Percentiles rank a stretch among this genome's conserved stretches.
Evolutionary conservation across 2,888 invertebrate genomes (phyloP).

Genomic region (Ectemnius continuus): DNA sequence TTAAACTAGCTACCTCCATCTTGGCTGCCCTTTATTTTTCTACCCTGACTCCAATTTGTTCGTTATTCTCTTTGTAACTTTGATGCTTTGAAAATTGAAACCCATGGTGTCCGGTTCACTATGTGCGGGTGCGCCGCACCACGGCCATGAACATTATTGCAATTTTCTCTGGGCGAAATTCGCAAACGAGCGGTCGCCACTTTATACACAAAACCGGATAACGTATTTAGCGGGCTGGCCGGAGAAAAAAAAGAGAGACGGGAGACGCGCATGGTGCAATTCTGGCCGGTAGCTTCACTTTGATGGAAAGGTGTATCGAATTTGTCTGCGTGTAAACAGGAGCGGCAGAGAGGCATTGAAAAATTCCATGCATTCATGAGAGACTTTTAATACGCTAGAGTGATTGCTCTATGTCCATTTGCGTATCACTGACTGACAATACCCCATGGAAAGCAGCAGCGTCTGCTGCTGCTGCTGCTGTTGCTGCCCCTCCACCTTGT

Average conservation of each 20-base stretch:
- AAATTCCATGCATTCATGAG: constrained; percentile 59
- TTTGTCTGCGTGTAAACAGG: constrained; percentile 50
- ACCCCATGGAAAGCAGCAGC: constrained; percentile 9
- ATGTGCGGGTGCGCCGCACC: constrained; percentile 3
- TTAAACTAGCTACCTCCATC: not conserved
- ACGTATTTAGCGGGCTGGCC: constrained; percentile 30
- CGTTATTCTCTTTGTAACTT: constrained; percentile 47
- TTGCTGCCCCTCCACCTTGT: constrained; percentile 5
- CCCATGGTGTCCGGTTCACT: too few relatives aligned
- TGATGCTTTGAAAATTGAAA: constrained; percentile 45
- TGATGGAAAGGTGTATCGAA: constrained; percentile 55
- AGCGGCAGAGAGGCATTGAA: constrained; percentile 26
- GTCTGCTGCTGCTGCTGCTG: too few relatives aligned
- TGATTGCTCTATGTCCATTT: constrained; percentile 41
- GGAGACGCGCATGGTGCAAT: constrained; percentile 41
- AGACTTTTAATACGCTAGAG: constrained; percentile 49
- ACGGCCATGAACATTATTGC: constrained; percentile 48
- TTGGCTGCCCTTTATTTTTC: constrained; percentile 18
- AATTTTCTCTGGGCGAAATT: constrained; percentile 29
- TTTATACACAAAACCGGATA: constrained; percentile 29
- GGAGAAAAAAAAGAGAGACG: constrained; percentile 47
- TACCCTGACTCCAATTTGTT: constrained; percentile 36
- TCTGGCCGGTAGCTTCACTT: constrained; percentile 29
- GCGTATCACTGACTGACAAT: constrained; percentile 44
- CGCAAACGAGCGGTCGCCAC: constrained; percentile 30